These are phyloP conservation scores for Champsocephalus gunnari DNA, from an alignment of 2,797 vertebrate genomes.

Conservation along the genomic window DNA sequence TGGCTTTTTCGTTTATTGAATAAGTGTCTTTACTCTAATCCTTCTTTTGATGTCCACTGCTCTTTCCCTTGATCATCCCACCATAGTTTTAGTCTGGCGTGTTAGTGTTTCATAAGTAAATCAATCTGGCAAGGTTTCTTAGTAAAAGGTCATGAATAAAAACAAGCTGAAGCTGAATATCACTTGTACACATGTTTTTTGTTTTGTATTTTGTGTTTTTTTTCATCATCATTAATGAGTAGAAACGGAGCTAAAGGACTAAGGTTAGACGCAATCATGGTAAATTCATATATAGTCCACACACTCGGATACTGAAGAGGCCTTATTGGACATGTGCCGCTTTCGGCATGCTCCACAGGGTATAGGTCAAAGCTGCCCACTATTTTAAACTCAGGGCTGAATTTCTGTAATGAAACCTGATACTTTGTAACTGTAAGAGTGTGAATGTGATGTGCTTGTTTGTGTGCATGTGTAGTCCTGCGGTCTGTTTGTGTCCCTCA, in stretches of 20 bases:
- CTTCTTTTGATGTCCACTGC: not conserved
- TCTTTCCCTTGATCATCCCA: not conserved
- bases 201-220: not conserved
- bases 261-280: not conserved
- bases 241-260: not conserved
- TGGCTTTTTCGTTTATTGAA: not conserved
- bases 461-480: constrained; percentile 13
- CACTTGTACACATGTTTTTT: not conserved
- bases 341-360: constrained; percentile 65
- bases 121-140: constrained; percentile 13
- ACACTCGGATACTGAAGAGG: constrained; percentile 28
- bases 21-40: not conserved
- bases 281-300: not conserved
- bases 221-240: not conserved
- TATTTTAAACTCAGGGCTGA: constrained; percentile 76
- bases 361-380: constrained; percentile 66
- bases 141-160: constrained; percentile 47
- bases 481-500: constrained; percentile 27
- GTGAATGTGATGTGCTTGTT: constrained; percentile 18
- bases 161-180: constrained; percentile 16
- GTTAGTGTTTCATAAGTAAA: constrained; percentile 2
- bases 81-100: not conserved
- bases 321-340: constrained; percentile 58
- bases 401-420: constrained; percentile 77
- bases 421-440: constrained; percentile 65